Evolutionary conservation across 2,113 vertebrate species (phyloP).

Genomic region (Elachura formosa): DNA sequence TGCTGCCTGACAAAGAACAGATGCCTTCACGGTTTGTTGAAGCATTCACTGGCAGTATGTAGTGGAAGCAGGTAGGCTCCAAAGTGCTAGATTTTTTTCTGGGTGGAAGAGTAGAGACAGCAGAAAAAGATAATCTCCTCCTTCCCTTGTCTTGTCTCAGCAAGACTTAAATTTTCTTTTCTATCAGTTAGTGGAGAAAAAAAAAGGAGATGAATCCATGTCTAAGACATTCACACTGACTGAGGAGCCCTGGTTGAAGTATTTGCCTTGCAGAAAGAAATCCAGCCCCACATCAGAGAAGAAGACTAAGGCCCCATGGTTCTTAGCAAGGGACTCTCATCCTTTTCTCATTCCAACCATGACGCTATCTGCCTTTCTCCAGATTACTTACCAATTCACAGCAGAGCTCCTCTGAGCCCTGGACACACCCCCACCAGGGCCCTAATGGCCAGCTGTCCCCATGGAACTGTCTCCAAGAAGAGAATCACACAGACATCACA

Average conservation of each 20-base stretch:
- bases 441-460: neutral
- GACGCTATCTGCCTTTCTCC: neutral
- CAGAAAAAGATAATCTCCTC: neutral
- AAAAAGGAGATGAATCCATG: neutral
- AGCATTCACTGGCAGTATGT: neutral
- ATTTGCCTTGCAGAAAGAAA: neutral
- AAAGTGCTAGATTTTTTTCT: neutral
- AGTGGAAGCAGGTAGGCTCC: neutral
- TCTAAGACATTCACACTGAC: neutral
- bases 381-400: neutral
- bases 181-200: neutral
- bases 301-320: neutral
- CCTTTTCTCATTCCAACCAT: neutral
- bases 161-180: neutral
- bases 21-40: neutral
- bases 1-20: neutral
- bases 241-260: neutral
- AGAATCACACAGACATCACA: neutral
- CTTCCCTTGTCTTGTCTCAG: neutral
- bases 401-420: neutral
- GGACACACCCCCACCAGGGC: neutral
- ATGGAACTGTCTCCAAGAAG: neutral
- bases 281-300: neutral
- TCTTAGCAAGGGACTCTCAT: neutral
- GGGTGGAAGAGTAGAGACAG: neutral